A percentile compares a stretch with the other conserved stretches of the same genome.
Conservation (phyloP, 37 sponge, comb jelly and placozoan species). For the Haliclona indistincta region DNA sequence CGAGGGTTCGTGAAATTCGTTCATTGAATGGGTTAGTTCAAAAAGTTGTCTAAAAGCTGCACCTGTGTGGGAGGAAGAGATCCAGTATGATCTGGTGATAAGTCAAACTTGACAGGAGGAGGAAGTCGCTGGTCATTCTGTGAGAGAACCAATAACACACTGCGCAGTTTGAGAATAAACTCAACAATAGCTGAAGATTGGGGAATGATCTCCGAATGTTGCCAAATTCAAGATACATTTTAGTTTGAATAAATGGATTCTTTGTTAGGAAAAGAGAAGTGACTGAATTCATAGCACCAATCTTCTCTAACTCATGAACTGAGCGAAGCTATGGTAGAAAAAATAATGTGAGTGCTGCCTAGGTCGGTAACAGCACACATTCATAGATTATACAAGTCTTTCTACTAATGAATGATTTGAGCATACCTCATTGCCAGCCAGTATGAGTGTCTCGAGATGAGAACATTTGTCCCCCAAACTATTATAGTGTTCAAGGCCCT, state of each 20-base stretch:
- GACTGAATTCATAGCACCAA: conserved; percentile 21
- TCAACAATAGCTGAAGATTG: conserved; percentile 48
- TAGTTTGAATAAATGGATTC: conserved; percentile 26
- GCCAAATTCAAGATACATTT: conserved; percentile 7
- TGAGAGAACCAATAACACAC: not conserved
- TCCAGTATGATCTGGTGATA: conserved; percentile 34
- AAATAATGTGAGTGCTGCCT: not conserved
- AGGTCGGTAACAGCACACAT: not conserved
- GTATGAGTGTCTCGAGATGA: conserved; percentile 35
- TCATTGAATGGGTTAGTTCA: too few species aligned
- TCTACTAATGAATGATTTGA: not conserved
- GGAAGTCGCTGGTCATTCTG: conserved; percentile 62
- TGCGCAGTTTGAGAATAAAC: not conserved
- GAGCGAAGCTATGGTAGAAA: conserved; percentile 10
- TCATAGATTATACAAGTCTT: not conserved
- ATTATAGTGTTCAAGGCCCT: conserved; percentile 33
- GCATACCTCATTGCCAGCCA: conserved; percentile 50
- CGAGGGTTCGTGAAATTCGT: too few species aligned
- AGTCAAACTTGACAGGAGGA: conserved; percentile 73
- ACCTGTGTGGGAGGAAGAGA: conserved; percentile 33
- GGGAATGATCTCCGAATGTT: conserved; percentile 48
- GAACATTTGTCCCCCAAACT: conserved; percentile 26
- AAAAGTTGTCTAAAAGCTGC: not conserved
- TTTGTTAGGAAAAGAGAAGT: conserved; percentile 31
- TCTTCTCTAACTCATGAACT: conserved; percentile 29